These are phyloP conservation scores for Sarcophaga variegata DNA, from an alignment of 2,888 invertebrate genomes.

Conservation along the genomic window DNA sequence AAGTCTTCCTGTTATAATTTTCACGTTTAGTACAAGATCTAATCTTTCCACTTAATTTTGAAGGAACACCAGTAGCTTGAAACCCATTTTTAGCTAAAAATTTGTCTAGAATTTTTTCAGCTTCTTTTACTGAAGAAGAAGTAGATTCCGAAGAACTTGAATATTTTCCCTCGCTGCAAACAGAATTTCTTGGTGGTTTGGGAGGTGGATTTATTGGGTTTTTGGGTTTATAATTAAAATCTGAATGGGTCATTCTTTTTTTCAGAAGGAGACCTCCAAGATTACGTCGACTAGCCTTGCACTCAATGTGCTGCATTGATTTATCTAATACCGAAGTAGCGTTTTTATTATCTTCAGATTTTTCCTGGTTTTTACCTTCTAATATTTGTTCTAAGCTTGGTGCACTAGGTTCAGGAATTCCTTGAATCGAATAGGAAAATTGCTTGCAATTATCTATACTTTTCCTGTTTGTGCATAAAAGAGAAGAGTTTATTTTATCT, in stretches of 20 bases:
- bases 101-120: conserved; percentile 77
- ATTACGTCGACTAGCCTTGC: conserved; percentile 72
- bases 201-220: conserved; percentile 72
- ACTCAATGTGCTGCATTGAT: conserved; percentile 54
- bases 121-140: conserved; percentile 77
- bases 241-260: conserved; percentile 76
- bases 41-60: background rate
- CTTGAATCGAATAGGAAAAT: background rate
- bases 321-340: conserved; percentile 25
- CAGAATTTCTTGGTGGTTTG: conserved; percentile 79
- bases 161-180: conserved; percentile 72
- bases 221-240: conserved; percentile 74
- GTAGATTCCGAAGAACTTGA: conserved; percentile 73
- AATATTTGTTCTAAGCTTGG: conserved; percentile 64
- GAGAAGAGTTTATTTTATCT: conserved; percentile 72
- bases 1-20: conserved; percentile 73
- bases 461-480: background rate
- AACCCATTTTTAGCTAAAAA: conserved; percentile 76
- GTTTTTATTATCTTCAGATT: background rate
- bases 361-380: conserved; percentile 58
- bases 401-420: conserved; percentile 51
- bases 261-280: conserved; percentile 77
- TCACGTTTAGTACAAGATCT: conserved; percentile 23
- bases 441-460: conserved; percentile 2
- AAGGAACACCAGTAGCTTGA: background rate